Evolutionary conservation across 2,888 invertebrate species (phyloP).

Genomic region (Suillia variegata): DNA sequence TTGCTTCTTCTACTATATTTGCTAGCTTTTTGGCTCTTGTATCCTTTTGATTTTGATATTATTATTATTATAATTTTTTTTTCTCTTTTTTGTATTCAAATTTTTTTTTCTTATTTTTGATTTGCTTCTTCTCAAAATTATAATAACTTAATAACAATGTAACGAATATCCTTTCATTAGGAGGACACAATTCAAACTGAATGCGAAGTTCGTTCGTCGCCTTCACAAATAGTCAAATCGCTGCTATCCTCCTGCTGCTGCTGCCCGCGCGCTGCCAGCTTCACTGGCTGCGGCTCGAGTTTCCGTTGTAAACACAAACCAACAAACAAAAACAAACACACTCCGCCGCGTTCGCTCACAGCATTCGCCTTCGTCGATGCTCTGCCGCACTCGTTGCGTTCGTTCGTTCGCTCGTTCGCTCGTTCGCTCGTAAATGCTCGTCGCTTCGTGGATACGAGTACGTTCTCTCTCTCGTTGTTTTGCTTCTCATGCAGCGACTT

Average conservation of each 20-base stretch:
- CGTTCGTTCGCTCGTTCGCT: no score
- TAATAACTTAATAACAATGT: conserved; percentile 62
- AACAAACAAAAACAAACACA: conserved; percentile 19
- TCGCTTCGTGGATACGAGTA: no score
- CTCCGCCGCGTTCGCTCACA: background rate
- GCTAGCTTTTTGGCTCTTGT: conserved; percentile 27
- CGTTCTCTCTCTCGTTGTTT: no score
- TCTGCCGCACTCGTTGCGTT: no score
- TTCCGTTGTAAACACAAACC: conserved; percentile 32
- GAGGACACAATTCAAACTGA: conserved; percentile 63
- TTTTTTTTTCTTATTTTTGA: no score
- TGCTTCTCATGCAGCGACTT: no score
- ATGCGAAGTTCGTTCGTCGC: conserved; percentile 56
- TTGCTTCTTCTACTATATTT: conserved; percentile 22
- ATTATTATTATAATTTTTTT: no score
- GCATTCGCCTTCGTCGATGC: conserved; percentile 6
- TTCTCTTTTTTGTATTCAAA: no score
- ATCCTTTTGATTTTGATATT: conserved; percentile 22
- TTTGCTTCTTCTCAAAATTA: conserved; percentile 46
- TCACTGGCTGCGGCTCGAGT: no score
- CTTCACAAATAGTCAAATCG: conserved; percentile 59
- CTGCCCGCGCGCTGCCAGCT: conserved; percentile 10
- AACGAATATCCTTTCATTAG: conserved; percentile 63
- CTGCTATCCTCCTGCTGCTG: conserved; percentile 40
- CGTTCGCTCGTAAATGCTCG: no score